Evolutionary conservation across 2,888 invertebrate genomes (phyloP), one percentile per base, ranked within the genome.

Genomic region (Lithophane ornitopus): DNA sequence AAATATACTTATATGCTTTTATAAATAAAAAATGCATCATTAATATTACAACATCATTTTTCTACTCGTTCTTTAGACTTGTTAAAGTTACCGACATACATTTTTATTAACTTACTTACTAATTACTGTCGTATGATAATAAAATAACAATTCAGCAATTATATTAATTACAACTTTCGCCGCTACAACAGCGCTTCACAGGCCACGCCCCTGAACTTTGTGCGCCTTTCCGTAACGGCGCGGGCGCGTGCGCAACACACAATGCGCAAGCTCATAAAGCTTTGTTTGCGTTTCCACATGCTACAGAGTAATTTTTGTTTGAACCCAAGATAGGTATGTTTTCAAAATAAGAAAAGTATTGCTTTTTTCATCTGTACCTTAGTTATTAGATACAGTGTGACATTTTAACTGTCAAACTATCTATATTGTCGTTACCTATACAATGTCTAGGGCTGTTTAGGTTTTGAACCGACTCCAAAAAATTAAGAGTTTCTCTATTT

Each of bases 211-310:
- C 63, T 78, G 86, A 72, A 76, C 65, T 70, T 70, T 63, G 67
- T 69, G 85, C 49, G 54, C 49, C 34, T 49, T 22, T 49, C 72
- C 82, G 71, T 80, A 75, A 75, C 76, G 72, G 79, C 85, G 85
- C 84, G 84, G 76, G 79, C 85, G 84, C 84, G 84, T 85, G 84
- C 84, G 85, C 85, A 28, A 56, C 39, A 67, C 70, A 85, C 72
- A 84, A 82, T 71, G 84, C 74, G 63, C 71, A 54, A 22, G 52
- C 34, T 58, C 71, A 19, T 68, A 70, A 56, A 68, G 74, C 74
- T 63, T 76, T 82, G 78, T 82, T 68, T 70, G 56, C 34, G n/a
- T 67, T 68, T 80, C 68, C 54, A 44, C 68, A 72, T 72, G 65
- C 19, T 58, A 49, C 12, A 41, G 16, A 63, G 41, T 34, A 41